These are phyloP conservation scores for Hippopotamus amphibius DNA, from an alignment of 2,113 vertebrate genomes.

Conservation along the genomic window DNA sequence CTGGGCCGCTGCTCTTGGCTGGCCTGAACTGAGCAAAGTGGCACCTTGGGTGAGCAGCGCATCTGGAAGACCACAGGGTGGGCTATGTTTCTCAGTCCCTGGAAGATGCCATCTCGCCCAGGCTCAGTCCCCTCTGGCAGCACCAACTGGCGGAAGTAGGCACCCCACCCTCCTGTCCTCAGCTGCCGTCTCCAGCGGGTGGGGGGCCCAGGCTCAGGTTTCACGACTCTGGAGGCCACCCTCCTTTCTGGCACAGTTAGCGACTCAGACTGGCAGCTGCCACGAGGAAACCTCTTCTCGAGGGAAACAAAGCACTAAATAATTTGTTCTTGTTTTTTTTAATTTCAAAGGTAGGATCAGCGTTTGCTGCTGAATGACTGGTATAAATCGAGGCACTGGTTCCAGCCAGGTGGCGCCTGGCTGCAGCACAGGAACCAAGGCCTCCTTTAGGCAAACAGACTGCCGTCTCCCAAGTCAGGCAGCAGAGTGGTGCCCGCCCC, in stretches of 20 bases:
- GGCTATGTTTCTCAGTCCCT: not conserved
- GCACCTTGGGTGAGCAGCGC: fast-evolving
- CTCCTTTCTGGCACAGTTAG: not conserved
- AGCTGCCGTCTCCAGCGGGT: not conserved
- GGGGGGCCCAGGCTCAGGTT: not conserved
- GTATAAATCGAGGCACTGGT: not conserved
- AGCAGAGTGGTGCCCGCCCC: fast-evolving
- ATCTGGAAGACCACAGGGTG: fast-evolving
- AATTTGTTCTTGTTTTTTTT: not conserved
- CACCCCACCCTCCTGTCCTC: not conserved
- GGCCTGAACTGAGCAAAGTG: not conserved
- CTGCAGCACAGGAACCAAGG: not conserved
- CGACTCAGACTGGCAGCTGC: not conserved
- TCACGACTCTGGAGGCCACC: not conserved
- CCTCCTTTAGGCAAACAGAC: not conserved
- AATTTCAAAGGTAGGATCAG: not conserved
- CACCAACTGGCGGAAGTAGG: not conserved
- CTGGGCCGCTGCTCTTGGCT: not conserved
- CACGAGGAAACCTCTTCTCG: fast-evolving
- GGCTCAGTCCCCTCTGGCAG: not conserved
- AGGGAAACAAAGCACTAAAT: not conserved
- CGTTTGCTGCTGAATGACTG: not conserved
- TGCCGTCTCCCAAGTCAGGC: fast-evolving
- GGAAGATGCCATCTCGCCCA: not conserved
- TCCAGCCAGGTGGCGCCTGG: not conserved